Base-by-base conservation (phyloP, 2,113 vertebrate genomes). In the Eclectus roratus region DNA sequence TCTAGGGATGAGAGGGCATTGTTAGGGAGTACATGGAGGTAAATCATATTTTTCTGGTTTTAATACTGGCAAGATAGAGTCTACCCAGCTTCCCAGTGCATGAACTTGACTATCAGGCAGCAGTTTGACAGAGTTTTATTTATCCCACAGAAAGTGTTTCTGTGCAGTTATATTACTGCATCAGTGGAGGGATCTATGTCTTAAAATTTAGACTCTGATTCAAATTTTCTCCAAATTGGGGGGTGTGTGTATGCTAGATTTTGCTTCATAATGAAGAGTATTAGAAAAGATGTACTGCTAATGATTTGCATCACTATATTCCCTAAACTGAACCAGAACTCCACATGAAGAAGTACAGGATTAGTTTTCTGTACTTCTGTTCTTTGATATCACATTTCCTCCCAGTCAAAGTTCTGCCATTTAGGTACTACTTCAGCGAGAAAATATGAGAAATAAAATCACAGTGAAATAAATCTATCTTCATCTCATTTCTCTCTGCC, bases 371-470 rank as follows among this genome's bases (percentile, higher is more conserved):
- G 17, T 50, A 43, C 44, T 72, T 96, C 49, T 81, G 10, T 29
- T 79, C 64, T 66, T 78, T 69, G 72, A 71, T 92, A 95, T 49
- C 1, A 0, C 5, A 6, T 92, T 96, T 79, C 83, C 80, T 80
- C 76, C 47, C 35, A 78, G 68, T 41, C 27, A 44, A 37, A 92
- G 41, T 47, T 69, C 52, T 70, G 33, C 53, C 1, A 0, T 66
- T 88, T 31, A 66, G 13, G 13, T 84, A 49, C 83, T 91, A 44
- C 85, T 96, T 96, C 77, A 94, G 73, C 1, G 1, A 84, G 80
- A 95, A 94, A 94, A 95, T 85, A 94, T 53, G 83, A 92, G 88
- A 96, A 96, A 92, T 84, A 87, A 92, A 96, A 91, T 89, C 77
- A 76, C 61, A 85, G 77, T 69, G 73, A 94, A 96, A 95, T 95